Percentiles rank a stretch among this genome's conserved stretches.
These are phyloP conservation scores for Invenusta paracnida DNA, from an alignment of 2,888 invertebrate species.

Conservation along the genomic window DNA sequence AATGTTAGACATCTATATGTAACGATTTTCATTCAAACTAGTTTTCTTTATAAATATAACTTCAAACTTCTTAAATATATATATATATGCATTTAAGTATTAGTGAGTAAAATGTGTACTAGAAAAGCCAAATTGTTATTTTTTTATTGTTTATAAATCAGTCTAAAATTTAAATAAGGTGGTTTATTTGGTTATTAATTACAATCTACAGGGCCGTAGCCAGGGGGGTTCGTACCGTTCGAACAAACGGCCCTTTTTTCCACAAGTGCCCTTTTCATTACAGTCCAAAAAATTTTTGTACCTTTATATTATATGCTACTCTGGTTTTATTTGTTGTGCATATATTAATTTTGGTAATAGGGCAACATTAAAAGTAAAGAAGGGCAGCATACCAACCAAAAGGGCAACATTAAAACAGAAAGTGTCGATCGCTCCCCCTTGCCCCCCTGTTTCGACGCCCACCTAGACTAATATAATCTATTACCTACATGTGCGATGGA, in stretches of 20 bases:
- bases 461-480: background rate
- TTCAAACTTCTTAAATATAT: too few species aligned
- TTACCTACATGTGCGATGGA: background rate
- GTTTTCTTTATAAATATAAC: too few species aligned
- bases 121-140: too few species aligned
- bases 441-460: background rate
- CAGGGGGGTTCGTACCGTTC: constrained; percentile 24
- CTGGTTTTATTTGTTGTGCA: background rate
- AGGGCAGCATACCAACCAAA: background rate
- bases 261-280: constrained; percentile 29
- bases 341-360: background rate
- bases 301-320: background rate
- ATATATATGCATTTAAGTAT: too few species aligned
- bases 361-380: background rate
- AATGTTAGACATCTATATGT: too few species aligned
- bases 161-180: too few species aligned
- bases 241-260: constrained; percentile 19
- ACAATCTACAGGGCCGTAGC: constrained; percentile 4
- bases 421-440: background rate
- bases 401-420: background rate
- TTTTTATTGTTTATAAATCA: too few species aligned
- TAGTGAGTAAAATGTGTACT: too few species aligned
- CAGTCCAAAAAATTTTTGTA: constrained; percentile 22
- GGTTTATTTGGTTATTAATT: too few species aligned
- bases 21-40: too few species aligned